These are phyloP conservation scores for Villa cingulata DNA, from an alignment of 2,888 invertebrate species.

Conservation along the genomic window DNA sequence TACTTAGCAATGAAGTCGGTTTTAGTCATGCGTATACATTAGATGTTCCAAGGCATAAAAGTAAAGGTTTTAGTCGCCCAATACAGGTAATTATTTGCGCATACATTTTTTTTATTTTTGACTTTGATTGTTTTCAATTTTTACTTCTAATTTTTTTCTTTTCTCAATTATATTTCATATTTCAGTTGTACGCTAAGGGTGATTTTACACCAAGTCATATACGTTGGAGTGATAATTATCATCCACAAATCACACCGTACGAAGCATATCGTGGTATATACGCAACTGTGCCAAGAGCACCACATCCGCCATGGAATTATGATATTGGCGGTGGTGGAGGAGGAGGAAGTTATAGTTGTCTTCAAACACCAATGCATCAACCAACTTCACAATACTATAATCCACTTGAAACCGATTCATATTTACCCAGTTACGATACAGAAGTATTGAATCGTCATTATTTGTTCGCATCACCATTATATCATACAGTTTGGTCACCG, in stretches of 20 bases:
- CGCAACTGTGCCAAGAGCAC: slow-evolving; percentile 38
- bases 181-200: slow-evolving; percentile 44
- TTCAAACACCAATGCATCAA: slow-evolving; percentile 36
- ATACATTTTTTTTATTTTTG: background rate
- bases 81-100: slow-evolving; percentile 48
- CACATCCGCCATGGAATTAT: slow-evolving; percentile 15
- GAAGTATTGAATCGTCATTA: slow-evolving; percentile 35
- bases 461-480: slow-evolving; percentile 34
- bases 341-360: slow-evolving; percentile 31
- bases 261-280: slow-evolving; percentile 43
- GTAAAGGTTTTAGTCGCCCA: slow-evolving; percentile 79
- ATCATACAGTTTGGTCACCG: slow-evolving; percentile 36
- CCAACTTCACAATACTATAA: slow-evolving; percentile 34
- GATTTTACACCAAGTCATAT: slow-evolving; percentile 49
- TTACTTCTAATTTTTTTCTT: background rate
- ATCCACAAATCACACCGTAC: slow-evolving; percentile 44
- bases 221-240: slow-evolving; percentile 49
- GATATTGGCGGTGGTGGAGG: slow-evolving; percentile 30
- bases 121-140: no score
- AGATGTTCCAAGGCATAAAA: slow-evolving; percentile 66
- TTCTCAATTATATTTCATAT: slow-evolving; percentile 1
- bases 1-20: slow-evolving; percentile 80
- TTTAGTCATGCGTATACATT: slow-evolving; percentile 81
- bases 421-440: slow-evolving; percentile 35
- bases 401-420: slow-evolving; percentile 35